Evolutionary conservation across 2,888 invertebrate species (phyloP).

Genomic region (Tachina fera): DNA sequence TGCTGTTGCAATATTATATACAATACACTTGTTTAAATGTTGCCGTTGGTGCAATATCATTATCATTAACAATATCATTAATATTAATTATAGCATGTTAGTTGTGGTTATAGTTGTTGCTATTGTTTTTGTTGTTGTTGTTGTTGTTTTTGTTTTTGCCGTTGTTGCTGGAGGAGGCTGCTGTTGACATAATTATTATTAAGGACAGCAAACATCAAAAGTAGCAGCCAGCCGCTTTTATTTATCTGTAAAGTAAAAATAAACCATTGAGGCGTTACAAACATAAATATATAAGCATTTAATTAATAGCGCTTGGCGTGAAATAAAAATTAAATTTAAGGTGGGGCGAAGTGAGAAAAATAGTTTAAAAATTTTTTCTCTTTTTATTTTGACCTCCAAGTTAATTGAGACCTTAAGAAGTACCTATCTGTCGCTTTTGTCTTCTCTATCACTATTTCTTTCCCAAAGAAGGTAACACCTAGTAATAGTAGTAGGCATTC

Average conservation of each 20-base stretch:
- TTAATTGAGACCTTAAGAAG: no score
- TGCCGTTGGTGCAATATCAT: conserved; percentile 49
- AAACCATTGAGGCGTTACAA: conserved; percentile 26
- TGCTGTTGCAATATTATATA: conserved; percentile 37
- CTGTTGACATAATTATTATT: conserved; percentile 56
- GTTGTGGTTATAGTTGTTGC: conserved; percentile 26
- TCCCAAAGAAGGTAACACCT: no score
- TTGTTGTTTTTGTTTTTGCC: conserved; percentile 11
- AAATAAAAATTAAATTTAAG: not conserved
- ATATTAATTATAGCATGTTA: conserved; percentile 52
- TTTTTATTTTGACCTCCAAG: no score
- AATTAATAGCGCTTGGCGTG: not conserved
- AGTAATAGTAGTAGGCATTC: no score
- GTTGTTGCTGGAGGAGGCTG: conserved; percentile 1
- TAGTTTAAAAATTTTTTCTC: not conserved
- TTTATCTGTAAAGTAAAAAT: conserved; percentile 42
- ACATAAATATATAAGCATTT: not conserved
- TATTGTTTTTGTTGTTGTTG: conserved; percentile 1
- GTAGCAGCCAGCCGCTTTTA: conserved; percentile 10
- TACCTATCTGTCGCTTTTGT: no score
- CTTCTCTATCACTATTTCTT: no score
- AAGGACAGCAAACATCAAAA: conserved; percentile 28
- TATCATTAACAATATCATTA: conserved; percentile 59
- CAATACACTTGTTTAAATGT: conserved; percentile 50
- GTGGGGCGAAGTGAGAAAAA: not conserved